Evolutionary conservation across 1,140 invertebrate species (phyloP), one percentile per base, ranked within the genome.

Genomic region (Hyles vespertilio): DNA sequence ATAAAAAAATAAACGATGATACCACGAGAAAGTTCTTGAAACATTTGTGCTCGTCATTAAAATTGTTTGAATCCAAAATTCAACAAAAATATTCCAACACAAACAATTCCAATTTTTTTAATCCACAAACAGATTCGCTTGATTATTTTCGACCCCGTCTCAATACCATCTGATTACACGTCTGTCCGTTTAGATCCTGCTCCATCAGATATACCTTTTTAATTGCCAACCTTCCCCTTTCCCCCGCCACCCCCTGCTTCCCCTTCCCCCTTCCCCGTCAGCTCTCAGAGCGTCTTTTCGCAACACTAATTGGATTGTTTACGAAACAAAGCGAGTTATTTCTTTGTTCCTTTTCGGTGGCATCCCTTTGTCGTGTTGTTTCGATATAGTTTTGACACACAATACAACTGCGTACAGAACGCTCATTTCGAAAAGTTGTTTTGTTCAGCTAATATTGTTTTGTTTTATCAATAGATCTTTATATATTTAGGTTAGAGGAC

Each of bases 271-370:
- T 7, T 40, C 52, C 5, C 34, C 34, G 11, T 9, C n/a, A 54
- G n/a, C n/a, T 44, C 36, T 5, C 36, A 40, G 36, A 8, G 36
- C n/a, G 40, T 54, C 52, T 54, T 54, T 54, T 46, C 54, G 54
- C 54, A 11, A 56, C 54, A 56, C 54, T 56, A 56, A 56, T 56
- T 56, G 45, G 44, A 56, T 56, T 56, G 54, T 56, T 56, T 56
- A 56, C 54, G 44, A 56, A 56, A 56, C 54, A 56, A 56, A 48
- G 54, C 34, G n/a, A 48, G 47, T 48, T 48, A 48, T 36, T 54
- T 54, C 52, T 54, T 54, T 54, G 52, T 54, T 10, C 5, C 32
- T 32, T 34, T 54, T 54, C 52, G 52, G 52, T 12, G 8, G 52
- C 12, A 36, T 44, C 45, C 32, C 49, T 22, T 51, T 51, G 49